Base-by-base conservation (phyloP, 2,797 vertebrate genomes). In the Cuculus canorus region DNA sequence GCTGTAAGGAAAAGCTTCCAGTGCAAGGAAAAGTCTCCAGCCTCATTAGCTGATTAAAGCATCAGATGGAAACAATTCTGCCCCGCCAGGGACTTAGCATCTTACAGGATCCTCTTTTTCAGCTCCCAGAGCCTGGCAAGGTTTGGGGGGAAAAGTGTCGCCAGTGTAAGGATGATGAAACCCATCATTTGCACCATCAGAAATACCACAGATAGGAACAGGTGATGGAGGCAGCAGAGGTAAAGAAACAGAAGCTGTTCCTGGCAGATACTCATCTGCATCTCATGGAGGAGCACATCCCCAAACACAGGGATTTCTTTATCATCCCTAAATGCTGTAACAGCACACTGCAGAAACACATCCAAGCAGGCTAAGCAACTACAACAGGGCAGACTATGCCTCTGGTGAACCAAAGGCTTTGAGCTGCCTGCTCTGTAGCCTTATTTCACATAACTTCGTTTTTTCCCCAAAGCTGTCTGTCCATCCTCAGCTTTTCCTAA, bases 21-120 rank as follows among this genome's bases (percentile, higher is more conserved):
- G 56, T n/a, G 23, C 17, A 2, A 2, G 8, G 69, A 13, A 24
- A 50, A 25, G 7, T 75, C 86, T 91, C 93, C 81, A 47, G 86
- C 72, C 80, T 83, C 7, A 4, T 56, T n/a, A 83, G 66, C 50
- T 1, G 2, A n/a, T 57, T 41, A 72, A 66, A 71, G 85, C 70
- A 81, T 90, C 86, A 84, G 50, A 79, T 27, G 92, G 95, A 95
- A 95, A 95, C 66, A 76, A 80, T 96, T 79, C 88, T 60, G 56
- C 57, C 57, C 53, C 4, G 3, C 50, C 61, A 91, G 72, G 64
- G 64, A n/a, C 27, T 79, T 54, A 37, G 39, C 48, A 52, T 77
- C 56, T 68, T 50, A 66, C 19, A 6, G 13, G 32, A 57, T 78
- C 63, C 59, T 30, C 17, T 0, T 16, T 66, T 54, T 82, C 12